Conservation (phyloP, 2,797 vertebrate genomes). For the Pseudomugil gertrudae region DNA sequence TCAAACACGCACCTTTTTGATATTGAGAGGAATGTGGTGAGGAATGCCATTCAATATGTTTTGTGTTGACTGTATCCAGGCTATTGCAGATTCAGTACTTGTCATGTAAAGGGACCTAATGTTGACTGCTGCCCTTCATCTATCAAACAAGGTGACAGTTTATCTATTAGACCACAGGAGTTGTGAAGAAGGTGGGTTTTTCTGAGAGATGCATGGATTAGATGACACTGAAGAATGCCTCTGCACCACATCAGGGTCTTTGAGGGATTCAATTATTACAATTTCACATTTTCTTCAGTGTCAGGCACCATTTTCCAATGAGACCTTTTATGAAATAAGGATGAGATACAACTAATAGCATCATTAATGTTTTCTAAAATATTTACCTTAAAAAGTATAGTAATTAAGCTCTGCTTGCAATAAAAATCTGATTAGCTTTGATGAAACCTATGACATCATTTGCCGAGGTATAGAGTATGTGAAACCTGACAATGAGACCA, state of each 20-base stretch:
- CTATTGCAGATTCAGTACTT: slow-evolving; percentile 74
- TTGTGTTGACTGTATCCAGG: slow-evolving; percentile 77
- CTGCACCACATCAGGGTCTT: slow-evolving; percentile 12
- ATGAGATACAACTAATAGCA: neutral
- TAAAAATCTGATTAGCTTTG: too few species aligned
- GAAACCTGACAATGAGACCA: neutral
- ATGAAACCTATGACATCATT: neutral
- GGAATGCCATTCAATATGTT: slow-evolving; percentile 69
- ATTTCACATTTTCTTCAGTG: neutral
- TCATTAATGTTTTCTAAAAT: neutral
- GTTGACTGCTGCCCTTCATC: slow-evolving; percentile 78
- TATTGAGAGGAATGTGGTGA: slow-evolving; percentile 75
- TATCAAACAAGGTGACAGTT: slow-evolving; percentile 81
- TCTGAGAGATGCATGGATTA: slow-evolving; percentile 51
- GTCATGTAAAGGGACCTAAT: slow-evolving; percentile 82
- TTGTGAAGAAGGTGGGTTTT: slow-evolving; percentile 47
- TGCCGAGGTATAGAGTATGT: neutral
- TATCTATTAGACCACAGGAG: slow-evolving; percentile 79
- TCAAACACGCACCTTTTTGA: slow-evolving; percentile 84
- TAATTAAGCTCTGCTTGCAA: neutral
- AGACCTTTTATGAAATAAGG: neutral
- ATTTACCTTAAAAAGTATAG: neutral
- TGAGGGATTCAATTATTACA: slow-evolving; percentile 2
- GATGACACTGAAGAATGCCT: slow-evolving; percentile 44
- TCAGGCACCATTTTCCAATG: neutral